phyloP scores from a whole-genome alignment of 2,113 vertebrate species.

The Pristiophorus japonicus region DNA sequence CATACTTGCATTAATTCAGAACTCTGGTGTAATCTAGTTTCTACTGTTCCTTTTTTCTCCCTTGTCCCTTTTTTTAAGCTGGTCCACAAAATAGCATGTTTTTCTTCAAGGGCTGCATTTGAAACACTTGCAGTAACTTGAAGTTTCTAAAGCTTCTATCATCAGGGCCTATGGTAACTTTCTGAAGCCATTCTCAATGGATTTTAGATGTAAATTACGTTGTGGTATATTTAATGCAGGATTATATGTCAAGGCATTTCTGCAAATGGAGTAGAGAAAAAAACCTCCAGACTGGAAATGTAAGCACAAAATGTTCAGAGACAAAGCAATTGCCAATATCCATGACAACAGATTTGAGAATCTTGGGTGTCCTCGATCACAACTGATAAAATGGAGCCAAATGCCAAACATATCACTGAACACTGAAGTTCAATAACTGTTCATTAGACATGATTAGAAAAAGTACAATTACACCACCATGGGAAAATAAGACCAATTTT shows the following conservation, averaged over 20 bases:
- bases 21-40: background rate
- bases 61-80: background rate
- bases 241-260: too few species aligned
- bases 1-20: background rate
- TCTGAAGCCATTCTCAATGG: too few species aligned
- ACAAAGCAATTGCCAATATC: background rate
- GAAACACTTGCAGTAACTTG: too few species aligned
- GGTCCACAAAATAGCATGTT: too few species aligned
- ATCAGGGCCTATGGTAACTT: too few species aligned
- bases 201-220: too few species aligned
- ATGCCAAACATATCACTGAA: background rate
- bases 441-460: background rate
- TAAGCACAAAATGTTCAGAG: background rate
- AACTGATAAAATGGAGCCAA: background rate
- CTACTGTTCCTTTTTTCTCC: background rate
- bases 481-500: background rate
- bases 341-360: background rate
- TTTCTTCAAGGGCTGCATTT: background rate
- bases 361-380: background rate
- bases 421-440: background rate
- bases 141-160: too few species aligned
- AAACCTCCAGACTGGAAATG: background rate
- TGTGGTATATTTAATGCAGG: too few species aligned
- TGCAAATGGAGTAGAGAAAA: background rate
- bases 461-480: background rate